A percentile compares a stretch with the other conserved stretches of the same genome.
phyloP scores from a whole-genome alignment of 2,113 vertebrate genomes.

The Heterocephalus glaber region DNA sequence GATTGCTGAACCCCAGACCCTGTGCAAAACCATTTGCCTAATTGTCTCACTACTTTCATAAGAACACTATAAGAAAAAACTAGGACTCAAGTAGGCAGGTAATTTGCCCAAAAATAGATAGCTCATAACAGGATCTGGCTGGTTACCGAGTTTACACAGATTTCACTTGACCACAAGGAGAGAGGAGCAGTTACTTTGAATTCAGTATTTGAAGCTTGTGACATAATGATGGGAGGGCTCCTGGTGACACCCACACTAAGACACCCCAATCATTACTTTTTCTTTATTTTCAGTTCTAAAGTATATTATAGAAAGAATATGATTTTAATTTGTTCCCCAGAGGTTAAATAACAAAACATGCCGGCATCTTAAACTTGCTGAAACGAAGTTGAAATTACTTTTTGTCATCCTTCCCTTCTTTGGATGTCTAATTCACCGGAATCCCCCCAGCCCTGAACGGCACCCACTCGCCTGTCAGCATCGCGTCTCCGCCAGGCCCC shows the following conservation, averaged over 20 bases:
- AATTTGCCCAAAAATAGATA: background rate
- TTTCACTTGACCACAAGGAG: background rate
- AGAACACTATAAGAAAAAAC: background rate
- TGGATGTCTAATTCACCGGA: background rate
- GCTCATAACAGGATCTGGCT: background rate
- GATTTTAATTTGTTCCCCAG: constrained; percentile 39
- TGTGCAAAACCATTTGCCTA: background rate
- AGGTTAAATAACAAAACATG: background rate
- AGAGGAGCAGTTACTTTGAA: background rate
- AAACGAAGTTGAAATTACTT: background rate
- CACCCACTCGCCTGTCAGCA: background rate
- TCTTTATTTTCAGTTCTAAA: background rate
- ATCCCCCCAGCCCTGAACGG: background rate
- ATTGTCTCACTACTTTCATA: constrained; percentile 4
- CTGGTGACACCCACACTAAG: background rate
- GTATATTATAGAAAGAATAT: background rate
- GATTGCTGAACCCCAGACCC: background rate
- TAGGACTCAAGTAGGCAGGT: background rate
- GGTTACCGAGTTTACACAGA: background rate
- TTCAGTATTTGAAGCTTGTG: background rate
- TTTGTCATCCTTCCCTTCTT: background rate
- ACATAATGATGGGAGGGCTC: background rate
- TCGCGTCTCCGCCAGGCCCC: background rate
- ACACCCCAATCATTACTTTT: background rate
- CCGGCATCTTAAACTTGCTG: background rate